Conservation (phyloP, 2,888 invertebrate genomes). For the Meiosimyza platycephala region DNA sequence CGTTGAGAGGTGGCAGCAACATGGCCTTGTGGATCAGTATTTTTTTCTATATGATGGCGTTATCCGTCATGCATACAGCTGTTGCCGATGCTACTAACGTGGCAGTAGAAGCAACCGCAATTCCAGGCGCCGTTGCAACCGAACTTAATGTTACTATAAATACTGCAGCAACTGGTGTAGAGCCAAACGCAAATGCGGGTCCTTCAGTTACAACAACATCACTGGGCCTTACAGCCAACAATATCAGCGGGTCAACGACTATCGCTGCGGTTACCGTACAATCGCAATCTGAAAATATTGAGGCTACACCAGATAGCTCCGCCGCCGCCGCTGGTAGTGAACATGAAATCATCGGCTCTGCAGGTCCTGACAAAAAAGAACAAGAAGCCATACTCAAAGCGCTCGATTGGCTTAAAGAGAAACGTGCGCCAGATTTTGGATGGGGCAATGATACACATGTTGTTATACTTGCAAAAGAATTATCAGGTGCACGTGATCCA, state of each 20-base stretch:
- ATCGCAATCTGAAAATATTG: neutral
- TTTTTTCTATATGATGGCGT: conserved; percentile 30
- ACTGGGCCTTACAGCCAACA: neutral
- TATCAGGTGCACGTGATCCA: conserved; percentile 65
- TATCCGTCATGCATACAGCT: conserved; percentile 35
- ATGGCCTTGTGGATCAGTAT: conserved; percentile 22
- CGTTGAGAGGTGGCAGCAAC: neutral
- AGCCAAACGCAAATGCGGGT: neutral
- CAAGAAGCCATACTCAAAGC: conserved; percentile 69
- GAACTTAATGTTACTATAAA: conserved; percentile 19
- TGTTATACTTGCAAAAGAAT: conserved; percentile 82
- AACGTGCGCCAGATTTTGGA: conserved; percentile 81
- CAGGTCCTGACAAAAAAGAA: conserved; percentile 65
- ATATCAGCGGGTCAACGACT: neutral
- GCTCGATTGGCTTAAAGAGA: conserved; percentile 78
- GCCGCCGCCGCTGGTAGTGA: conserved; percentile 37
- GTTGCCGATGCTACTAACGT: conserved; percentile 29
- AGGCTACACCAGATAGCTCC: conserved; percentile 14
- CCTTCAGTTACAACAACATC: conserved; percentile 12
- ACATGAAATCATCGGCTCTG: conserved; percentile 65
- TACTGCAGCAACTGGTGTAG: neutral
- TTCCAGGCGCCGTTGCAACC: conserved; percentile 33
- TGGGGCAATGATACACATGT: conserved; percentile 89
- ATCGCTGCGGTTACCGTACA: conserved; percentile 1
- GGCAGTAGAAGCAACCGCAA: conserved; percentile 30